A percentile compares a stretch with the other conserved stretches of the same genome.
phyloP scores from a whole-genome alignment of 2,113 vertebrate species.

The Sarotherodon lohbergeri region DNA sequence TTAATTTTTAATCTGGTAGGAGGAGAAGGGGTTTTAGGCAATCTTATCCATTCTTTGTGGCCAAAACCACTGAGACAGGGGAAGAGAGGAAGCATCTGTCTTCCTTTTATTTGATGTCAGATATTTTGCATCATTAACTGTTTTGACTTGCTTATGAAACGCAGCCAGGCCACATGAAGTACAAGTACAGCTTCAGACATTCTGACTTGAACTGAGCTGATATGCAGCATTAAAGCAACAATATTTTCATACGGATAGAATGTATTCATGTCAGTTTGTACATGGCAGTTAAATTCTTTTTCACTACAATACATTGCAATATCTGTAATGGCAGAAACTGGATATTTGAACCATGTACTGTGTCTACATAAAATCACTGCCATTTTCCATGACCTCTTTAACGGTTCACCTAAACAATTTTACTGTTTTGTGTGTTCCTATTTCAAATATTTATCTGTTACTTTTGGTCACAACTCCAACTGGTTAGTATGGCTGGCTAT shows the following conservation, averaged over 20 bases:
- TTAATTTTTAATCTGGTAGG: conserved; percentile 73
- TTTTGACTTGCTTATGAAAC: neutral
- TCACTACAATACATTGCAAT: neutral
- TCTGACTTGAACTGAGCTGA: neutral
- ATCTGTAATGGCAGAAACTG: neutral
- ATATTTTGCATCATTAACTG: neutral
- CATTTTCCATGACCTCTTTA: neutral
- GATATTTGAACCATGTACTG: neutral
- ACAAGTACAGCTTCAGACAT: neutral
- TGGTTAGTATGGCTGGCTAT: neutral
- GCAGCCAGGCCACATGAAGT: neutral
- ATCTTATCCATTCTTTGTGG: conserved; percentile 12
- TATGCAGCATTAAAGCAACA: neutral
- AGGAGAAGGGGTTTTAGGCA: conserved; percentile 12
- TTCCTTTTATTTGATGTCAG: neutral
- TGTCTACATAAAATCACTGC: neutral
- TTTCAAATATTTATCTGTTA: neutral
- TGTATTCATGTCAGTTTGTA: neutral
- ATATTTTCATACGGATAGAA: neutral
- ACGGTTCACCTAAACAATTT: neutral
- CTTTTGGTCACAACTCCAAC: neutral
- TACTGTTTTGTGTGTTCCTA: neutral
- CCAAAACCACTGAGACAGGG: neutral
- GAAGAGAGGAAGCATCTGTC: neutral
- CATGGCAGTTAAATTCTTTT: neutral